Conservation (phyloP, 2,113 vertebrate genomes). For the Tautogolabrus adspersus region DNA sequence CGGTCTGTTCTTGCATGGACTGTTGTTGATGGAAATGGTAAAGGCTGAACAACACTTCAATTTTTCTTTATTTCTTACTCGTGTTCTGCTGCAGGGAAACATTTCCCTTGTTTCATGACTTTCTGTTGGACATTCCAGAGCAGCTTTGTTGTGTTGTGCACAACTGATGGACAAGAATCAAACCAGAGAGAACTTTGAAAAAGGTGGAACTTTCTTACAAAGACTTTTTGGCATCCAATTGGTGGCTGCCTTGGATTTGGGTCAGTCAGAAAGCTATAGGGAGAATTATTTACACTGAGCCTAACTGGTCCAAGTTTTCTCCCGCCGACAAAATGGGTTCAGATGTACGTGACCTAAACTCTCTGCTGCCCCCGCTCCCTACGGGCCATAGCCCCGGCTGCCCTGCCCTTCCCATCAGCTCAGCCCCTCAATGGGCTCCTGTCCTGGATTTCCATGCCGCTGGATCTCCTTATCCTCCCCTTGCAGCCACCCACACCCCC, state of each 20-base stretch:
- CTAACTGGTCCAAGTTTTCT: constrained; percentile 41
- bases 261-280: not conserved
- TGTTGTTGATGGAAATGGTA: not conserved
- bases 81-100: constrained; percentile 5
- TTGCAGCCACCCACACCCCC: constrained; percentile 88
- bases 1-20: constrained; percentile 61
- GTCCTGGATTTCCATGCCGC: constrained; percentile 95
- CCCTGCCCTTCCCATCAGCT: constrained; percentile 89
- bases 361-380: constrained; percentile 89
- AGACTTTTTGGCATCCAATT: constrained; percentile 15
- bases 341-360: constrained; percentile 94
- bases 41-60: not conserved
- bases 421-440: constrained; percentile 93
- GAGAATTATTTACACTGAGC: not conserved
- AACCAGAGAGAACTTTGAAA: constrained; percentile 8
- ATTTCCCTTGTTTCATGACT: constrained; percentile 54
- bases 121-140: constrained; percentile 52
- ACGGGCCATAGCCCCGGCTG: constrained; percentile 87
- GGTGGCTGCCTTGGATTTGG: constrained; percentile 5
- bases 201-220: not conserved
- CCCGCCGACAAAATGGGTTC: constrained; percentile 87
- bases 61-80: not conserved
- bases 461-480: constrained; percentile 88
- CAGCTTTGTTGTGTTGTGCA: constrained; percentile 6
- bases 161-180: constrained; percentile 9